Conservation (phyloP, 2,113 vertebrate species). For the Myotis davidii region DNA sequence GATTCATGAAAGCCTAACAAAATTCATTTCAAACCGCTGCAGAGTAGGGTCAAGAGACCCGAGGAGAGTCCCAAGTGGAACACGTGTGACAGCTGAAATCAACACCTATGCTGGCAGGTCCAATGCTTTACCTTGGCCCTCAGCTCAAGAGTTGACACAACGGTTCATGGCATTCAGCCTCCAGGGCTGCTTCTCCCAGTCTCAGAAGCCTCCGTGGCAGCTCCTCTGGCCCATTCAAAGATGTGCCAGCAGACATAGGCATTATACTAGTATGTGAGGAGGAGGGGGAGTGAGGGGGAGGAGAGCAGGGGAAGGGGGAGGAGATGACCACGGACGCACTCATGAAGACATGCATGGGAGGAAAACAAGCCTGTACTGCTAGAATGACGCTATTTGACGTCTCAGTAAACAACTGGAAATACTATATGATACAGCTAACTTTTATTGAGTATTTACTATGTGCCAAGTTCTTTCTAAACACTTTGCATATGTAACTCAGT, state of each 20-base stretch:
- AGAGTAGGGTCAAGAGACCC: conserved; percentile 7
- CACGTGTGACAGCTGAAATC: conserved; percentile 16
- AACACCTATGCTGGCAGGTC: background rate
- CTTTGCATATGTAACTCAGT: background rate
- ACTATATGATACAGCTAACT: background rate
- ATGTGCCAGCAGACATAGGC: background rate
- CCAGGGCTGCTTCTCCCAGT: background rate
- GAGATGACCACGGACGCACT: background rate
- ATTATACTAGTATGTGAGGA: background rate
- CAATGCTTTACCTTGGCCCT: background rate
- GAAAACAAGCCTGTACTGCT: background rate
- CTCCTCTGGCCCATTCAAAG: background rate
- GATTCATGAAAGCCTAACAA: background rate
- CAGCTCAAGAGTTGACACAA: background rate
- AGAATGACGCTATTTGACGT: background rate
- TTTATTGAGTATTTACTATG: background rate
- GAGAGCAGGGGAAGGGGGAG: no score
- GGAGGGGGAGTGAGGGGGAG: no score
- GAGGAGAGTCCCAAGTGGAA: background rate
- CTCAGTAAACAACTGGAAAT: background rate
- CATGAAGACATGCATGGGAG: background rate
- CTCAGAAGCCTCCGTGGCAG: background rate
- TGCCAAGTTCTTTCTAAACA: background rate
- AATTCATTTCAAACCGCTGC: conserved; percentile 39
- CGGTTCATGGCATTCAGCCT: background rate